Evolutionary conservation across 2,797 vertebrate genomes (phyloP).

Genomic region (Spatula clypeata): DNA sequence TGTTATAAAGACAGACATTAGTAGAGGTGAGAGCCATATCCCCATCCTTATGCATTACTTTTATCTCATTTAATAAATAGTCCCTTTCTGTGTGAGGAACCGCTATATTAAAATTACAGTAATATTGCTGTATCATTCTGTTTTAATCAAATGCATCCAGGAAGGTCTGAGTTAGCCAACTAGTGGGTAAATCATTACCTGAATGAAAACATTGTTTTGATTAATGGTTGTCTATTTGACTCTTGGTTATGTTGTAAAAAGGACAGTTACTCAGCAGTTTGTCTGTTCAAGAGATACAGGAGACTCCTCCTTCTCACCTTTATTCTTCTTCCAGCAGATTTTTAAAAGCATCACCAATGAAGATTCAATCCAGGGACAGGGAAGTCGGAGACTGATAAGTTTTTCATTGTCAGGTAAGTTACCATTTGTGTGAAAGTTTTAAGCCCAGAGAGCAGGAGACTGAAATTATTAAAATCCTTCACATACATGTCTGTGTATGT

Average conservation of each 20-base stretch:
- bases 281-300: neutral
- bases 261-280: neutral
- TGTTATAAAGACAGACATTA: slow-evolving; percentile 26
- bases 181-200: slow-evolving; percentile 22
- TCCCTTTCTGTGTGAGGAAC: neutral
- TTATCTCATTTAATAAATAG: slow-evolving; percentile 11
- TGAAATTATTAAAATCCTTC: neutral
- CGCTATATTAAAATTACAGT: slow-evolving; percentile 9
- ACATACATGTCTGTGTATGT: fast-evolving
- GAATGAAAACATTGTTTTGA: slow-evolving; percentile 43
- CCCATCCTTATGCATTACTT: neutral
- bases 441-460: neutral
- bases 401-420: slow-evolving; percentile 94
- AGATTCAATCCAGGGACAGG: slow-evolving; percentile 89
- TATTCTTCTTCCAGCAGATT: slow-evolving; percentile 84
- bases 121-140: neutral
- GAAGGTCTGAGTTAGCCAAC: neutral
- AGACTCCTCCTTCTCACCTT: slow-evolving; percentile 27
- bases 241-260: slow-evolving; percentile 11
- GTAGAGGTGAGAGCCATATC: neutral
- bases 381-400: slow-evolving; percentile 94
- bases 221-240: slow-evolving; percentile 59
- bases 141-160: neutral
- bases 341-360: slow-evolving; percentile 92
- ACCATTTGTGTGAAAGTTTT: neutral